Percentiles rank a stretch among this genome's conserved stretches.
Conservation (phyloP, 64 coral and sea anemone genomes). For the Pocillopora damicornis region DNA sequence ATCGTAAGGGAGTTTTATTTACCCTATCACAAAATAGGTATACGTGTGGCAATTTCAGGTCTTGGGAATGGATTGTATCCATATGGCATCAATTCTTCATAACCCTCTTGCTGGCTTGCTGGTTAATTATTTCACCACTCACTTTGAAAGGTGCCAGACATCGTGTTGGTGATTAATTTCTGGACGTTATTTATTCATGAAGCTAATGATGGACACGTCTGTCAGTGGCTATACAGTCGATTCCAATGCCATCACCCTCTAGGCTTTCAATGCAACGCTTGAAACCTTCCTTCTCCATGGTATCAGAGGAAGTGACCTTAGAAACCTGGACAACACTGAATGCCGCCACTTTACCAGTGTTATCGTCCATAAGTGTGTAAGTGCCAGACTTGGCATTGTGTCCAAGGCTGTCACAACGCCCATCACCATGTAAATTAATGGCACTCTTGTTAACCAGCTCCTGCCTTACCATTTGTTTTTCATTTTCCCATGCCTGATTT, state of each 20-base stretch:
- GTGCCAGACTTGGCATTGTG: slow-evolving; percentile 39
- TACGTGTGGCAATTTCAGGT: background rate
- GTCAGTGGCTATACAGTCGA: slow-evolving; percentile 53
- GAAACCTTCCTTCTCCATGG: slow-evolving; percentile 39
- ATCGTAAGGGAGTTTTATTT: background rate
- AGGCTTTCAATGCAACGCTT: slow-evolving; percentile 30
- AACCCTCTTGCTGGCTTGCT: background rate
- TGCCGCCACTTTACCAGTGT: slow-evolving; percentile 14
- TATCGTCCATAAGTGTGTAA: slow-evolving; percentile 41
- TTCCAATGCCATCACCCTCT: slow-evolving; percentile 4
- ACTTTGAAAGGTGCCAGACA: background rate
- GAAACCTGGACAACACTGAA: slow-evolving; percentile 26
- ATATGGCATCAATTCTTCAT: background rate
- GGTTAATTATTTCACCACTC: background rate
- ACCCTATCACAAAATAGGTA: background rate
- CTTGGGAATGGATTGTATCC: background rate
- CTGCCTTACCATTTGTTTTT: no score
- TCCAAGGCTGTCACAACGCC: slow-evolving; percentile 13
- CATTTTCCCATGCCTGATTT: no score
- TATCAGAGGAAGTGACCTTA: slow-evolving; percentile 39
- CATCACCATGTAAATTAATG: background rate
- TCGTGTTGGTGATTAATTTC: background rate
- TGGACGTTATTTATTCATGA: slow-evolving; percentile 26
- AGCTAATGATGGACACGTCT: slow-evolving; percentile 33
- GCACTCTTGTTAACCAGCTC: no score